phyloP scores from a whole-genome alignment of 1,140 invertebrate species.

The Pollicipes pollicipes region DNA sequence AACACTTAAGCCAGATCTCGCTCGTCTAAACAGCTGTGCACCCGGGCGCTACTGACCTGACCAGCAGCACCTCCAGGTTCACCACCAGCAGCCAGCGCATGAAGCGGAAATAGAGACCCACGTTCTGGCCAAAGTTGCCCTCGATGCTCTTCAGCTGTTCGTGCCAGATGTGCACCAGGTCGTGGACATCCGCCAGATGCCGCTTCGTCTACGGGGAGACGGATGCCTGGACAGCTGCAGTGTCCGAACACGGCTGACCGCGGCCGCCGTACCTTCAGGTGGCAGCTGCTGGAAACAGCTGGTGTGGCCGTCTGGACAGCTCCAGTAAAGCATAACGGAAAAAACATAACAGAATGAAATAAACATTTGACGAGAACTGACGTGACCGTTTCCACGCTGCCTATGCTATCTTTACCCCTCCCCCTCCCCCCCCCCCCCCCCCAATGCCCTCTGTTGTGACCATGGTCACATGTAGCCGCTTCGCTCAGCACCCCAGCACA shows the following conservation, averaged over 20 bases:
- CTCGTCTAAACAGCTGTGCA: no score
- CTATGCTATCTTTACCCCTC: no score
- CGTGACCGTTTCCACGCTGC: no score
- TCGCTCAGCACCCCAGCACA: no score
- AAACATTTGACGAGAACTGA: no score
- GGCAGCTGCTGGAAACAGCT: not conserved
- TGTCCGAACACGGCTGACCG: not conserved
- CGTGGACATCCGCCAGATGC: constrained; percentile 33
- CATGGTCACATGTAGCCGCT: no score
- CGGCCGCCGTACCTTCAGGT: not conserved
- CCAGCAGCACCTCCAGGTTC: constrained; percentile 36
- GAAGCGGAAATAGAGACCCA: constrained; percentile 55
- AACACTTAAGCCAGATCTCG: no score
- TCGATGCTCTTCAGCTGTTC: constrained; percentile 47
- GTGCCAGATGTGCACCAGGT: constrained; percentile 46
- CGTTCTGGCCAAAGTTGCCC: constrained; percentile 52
- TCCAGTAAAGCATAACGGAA: no score
- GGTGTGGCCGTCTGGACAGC: no score
- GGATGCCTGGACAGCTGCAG: not conserved
- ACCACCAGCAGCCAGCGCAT: constrained; percentile 51
- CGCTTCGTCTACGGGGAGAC: constrained; percentile 28
- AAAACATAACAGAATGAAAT: no score
- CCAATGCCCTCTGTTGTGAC: no score
- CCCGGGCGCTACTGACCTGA: constrained; percentile 22
- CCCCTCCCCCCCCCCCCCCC: no score